These are phyloP conservation scores for Phengaris alcon DNA, from an alignment of 2,888 invertebrate genomes.

Conservation along the genomic window DNA sequence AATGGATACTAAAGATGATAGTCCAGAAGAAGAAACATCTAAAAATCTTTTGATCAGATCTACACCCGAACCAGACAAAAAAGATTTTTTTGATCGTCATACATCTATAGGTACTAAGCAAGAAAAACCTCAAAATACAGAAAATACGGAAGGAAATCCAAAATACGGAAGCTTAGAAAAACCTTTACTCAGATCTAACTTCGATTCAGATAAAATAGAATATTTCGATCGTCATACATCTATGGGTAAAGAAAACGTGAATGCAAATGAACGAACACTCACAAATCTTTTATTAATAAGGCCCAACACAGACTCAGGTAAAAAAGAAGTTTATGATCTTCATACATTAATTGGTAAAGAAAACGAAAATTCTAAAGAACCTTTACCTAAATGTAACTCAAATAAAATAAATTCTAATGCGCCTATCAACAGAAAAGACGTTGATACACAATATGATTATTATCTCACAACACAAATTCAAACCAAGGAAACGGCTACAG, in stretches of 20 bases:
- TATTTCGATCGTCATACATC: background rate
- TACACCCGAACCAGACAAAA: background rate
- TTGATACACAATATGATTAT: conserved; percentile 33
- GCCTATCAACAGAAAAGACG: conserved; percentile 30
- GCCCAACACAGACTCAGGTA: background rate
- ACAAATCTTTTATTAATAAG: background rate
- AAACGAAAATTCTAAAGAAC: background rate
- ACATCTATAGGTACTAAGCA: background rate
- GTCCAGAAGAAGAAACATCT: background rate
- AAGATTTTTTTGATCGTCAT: background rate
- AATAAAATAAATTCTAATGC: background rate
- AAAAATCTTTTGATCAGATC: background rate
- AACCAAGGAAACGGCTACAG: conserved; percentile 23
- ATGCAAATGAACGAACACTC: background rate
- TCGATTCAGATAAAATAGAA: background rate
- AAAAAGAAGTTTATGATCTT: background rate
- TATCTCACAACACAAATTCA: conserved; percentile 1
- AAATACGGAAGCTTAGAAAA: background rate
- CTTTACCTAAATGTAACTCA: background rate
- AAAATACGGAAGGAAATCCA: background rate
- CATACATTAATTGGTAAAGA: background rate
- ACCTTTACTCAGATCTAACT: background rate
- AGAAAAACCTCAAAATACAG: background rate
- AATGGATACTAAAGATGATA: background rate
- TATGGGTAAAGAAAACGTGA: background rate